Percentiles rank a stretch among this genome's conserved stretches.
phyloP scores from a whole-genome alignment of 2,888 invertebrate genomes.

The Luperina testacea region DNA sequence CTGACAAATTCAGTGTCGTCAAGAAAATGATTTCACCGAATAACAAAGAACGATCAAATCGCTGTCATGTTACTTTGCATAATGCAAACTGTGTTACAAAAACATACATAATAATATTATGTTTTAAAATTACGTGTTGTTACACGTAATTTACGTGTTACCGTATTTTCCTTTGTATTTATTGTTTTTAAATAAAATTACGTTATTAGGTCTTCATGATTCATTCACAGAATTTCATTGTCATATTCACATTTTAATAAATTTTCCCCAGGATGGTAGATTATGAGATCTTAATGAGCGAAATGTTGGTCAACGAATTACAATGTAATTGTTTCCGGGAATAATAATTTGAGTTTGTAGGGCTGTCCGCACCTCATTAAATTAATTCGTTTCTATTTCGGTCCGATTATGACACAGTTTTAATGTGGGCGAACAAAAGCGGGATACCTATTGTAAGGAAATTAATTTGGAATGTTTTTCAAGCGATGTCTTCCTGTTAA shows the following conservation, averaged over 20 bases:
- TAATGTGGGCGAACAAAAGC: not conserved
- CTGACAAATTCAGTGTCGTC: not conserved
- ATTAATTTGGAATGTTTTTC: not conserved
- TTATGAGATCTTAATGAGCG: constrained; percentile 19
- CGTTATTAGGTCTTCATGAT: constrained; percentile 20
- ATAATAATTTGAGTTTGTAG: constrained; percentile 42
- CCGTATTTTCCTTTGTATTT: constrained; percentile 25
- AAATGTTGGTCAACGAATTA: constrained; percentile 51
- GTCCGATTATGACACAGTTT: not conserved
- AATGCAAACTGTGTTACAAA: constrained; percentile 15
- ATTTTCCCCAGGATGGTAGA: constrained; percentile 37
- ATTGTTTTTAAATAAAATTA: not conserved
- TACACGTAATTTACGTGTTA: no score
- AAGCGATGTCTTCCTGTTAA: not conserved
- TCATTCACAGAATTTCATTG: constrained; percentile 22
- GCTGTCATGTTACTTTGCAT: constrained; percentile 3
- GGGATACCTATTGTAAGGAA: not conserved
- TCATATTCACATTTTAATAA: constrained; percentile 17
- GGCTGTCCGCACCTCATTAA: constrained; percentile 21
- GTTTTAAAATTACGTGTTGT: not conserved
- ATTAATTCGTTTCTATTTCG: constrained; percentile 14
- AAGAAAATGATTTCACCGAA: not conserved
- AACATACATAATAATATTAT: not conserved
- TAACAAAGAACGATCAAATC: constrained; percentile 4
- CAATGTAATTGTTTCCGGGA: constrained; percentile 51